A percentile compares a stretch with the other conserved stretches of the same genome.
Evolutionary conservation across 2,113 vertebrate genomes (phyloP).

Genomic region (Sturnus vulgaris): DNA sequence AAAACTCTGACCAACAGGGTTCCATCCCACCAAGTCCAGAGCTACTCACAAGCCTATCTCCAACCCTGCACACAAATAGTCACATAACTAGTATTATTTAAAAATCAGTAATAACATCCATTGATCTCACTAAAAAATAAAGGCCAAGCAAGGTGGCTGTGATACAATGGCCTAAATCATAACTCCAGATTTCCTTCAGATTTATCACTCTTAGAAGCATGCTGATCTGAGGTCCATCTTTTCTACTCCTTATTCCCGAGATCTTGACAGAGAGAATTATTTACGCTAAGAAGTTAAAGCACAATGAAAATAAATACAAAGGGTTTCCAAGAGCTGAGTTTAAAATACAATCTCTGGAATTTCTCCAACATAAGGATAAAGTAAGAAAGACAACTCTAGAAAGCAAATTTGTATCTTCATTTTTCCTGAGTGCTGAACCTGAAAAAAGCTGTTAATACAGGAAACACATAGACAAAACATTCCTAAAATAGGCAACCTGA

Average conservation of each 20-base stretch:
- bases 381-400: not conserved
- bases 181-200: not conserved
- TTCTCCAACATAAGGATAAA: not conserved
- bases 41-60: not conserved
- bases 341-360: not conserved
- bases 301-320: not conserved
- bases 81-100: not conserved
- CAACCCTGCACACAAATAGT: accelerated
- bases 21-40: not conserved
- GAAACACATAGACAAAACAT: not conserved
- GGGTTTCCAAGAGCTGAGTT: not conserved
- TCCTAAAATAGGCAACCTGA: not conserved
- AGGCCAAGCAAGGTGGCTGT: too few relatives aligned
- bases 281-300: not conserved
- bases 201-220: not conserved
- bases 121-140: too few relatives aligned
- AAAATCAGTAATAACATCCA: too few relatives aligned
- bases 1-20: not conserved
- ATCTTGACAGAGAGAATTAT: not conserved
- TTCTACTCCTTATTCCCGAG: not conserved
- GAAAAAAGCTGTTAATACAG: not conserved
- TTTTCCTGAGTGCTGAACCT: not conserved
- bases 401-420: not conserved
- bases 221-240: not conserved
- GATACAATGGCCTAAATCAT: too few relatives aligned